These are phyloP conservation scores for Morpho deidamia DNA, from an alignment of 2,888 invertebrate species.

Conservation along the genomic window DNA sequence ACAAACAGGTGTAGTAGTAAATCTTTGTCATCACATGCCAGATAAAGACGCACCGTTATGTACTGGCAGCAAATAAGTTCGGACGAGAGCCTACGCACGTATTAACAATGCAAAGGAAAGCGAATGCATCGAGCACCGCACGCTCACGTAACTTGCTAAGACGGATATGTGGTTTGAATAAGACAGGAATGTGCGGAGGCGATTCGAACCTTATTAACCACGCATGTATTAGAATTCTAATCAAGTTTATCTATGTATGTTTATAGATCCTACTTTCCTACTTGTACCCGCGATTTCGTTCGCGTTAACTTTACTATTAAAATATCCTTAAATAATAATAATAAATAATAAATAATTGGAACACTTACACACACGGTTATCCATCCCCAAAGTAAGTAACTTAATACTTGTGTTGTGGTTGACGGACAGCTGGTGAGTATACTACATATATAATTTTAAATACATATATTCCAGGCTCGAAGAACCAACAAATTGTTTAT, in stretches of 20 bases:
- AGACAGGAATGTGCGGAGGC: slow-evolving; percentile 49
- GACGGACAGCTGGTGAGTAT: too few species aligned
- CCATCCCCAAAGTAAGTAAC: too few species aligned
- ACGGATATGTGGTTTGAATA: slow-evolving; percentile 42
- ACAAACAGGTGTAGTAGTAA: slow-evolving; percentile 46
- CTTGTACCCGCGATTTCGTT: too few species aligned
- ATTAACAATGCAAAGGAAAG: slow-evolving; percentile 30
- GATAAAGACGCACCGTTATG: slow-evolving; percentile 51
- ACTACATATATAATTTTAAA: too few species aligned
- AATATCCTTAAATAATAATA: too few species aligned
- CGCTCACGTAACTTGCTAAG: slow-evolving; percentile 25
- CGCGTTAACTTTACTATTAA: too few species aligned
- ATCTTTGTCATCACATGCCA: slow-evolving; percentile 48
- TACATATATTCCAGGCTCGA: too few species aligned
- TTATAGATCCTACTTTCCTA: too few species aligned
- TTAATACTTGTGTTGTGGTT: too few species aligned
- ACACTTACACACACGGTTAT: too few species aligned
- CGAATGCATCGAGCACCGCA: slow-evolving; percentile 19
- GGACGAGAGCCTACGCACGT: slow-evolving; percentile 28
- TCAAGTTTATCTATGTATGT: not conserved
- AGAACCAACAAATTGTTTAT: too few species aligned
- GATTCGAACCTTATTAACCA: slow-evolving; percentile 29
- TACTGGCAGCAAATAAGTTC: slow-evolving; percentile 34
- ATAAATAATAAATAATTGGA: too few species aligned
- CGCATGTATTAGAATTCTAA: slow-evolving; percentile 4